A percentile compares a stretch with the other conserved stretches of the same genome.
phyloP scores from a whole-genome alignment of 2,888 invertebrate species.

The Ophioninae sp. region DNA sequence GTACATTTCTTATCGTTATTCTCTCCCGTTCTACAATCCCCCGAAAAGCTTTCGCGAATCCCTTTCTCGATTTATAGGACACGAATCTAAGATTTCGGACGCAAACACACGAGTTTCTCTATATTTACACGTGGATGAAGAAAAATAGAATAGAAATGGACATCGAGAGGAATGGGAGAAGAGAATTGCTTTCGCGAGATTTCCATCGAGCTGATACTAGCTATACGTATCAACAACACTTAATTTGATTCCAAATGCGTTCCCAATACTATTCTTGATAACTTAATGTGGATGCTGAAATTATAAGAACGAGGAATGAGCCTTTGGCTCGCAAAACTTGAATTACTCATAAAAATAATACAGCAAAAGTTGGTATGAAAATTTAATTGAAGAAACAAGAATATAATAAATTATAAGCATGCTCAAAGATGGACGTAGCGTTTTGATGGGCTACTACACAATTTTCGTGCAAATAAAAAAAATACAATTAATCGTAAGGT shows the following conservation, averaged over 20 bases:
- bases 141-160: not conserved
- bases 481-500: no score
- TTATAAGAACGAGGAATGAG: no score
- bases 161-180: not conserved
- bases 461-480: no score
- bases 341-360: no score
- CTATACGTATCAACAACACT: not conserved
- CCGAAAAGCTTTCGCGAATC: constrained; percentile 23
- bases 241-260: not conserved
- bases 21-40: constrained; percentile 21
- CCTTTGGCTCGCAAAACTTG: no score
- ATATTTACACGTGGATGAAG: not conserved
- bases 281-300: no score
- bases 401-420: no score
- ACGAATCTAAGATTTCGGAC: not conserved
- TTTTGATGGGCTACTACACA: no score
- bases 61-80: constrained; percentile 25
- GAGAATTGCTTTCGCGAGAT: not conserved
- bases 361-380: no score
- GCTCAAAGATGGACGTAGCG: no score
- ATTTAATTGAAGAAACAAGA: no score
- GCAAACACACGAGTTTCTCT: not conserved
- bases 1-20: constrained; percentile 28
- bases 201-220: not conserved
- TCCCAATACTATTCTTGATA: not conserved